A percentile compares a stretch with the other conserved stretches of the same genome.
Evolutionary conservation across 1,140 invertebrate genomes (phyloP).

Genomic region (Ceratoteleas bidentatus): DNA sequence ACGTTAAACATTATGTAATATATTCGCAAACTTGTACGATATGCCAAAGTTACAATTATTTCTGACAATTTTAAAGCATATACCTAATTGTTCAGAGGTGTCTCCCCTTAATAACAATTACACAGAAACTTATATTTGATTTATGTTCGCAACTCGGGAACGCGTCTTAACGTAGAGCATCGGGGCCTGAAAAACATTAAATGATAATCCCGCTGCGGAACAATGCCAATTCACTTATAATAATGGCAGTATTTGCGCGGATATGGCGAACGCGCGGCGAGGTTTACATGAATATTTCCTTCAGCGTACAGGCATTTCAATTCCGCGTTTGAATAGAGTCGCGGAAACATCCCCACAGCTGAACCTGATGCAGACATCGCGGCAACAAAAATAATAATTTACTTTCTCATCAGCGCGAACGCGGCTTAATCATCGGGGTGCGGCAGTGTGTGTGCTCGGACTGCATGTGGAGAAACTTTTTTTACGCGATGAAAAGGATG

Average conservation of each 20-base stretch:
- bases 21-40: no score
- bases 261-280: not conserved
- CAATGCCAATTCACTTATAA: not conserved
- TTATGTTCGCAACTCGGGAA: no score
- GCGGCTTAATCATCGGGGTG: slow-evolving; percentile 4
- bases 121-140: no score
- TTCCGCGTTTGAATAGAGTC: not conserved
- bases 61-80: no score
- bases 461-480: slow-evolving; percentile 16
- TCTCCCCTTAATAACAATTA: no score
- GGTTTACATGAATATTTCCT: not conserved
- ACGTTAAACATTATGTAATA: no score
- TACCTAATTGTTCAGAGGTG: no score
- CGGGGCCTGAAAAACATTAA: not conserved
- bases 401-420: slow-evolving; percentile 12
- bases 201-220: not conserved
- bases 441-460: not conserved
- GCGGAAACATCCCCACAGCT: not conserved
- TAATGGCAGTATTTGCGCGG: not conserved
- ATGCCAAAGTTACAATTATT: no score
- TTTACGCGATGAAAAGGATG: slow-evolving; percentile 3
- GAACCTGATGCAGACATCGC: slow-evolving; percentile 1
- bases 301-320: not conserved
- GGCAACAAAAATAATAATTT: slow-evolving; percentile 11
- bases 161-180: no score